Evolutionary conservation across 2,113 vertebrate species (phyloP).

Genomic region (Zosterops lateralis): DNA sequence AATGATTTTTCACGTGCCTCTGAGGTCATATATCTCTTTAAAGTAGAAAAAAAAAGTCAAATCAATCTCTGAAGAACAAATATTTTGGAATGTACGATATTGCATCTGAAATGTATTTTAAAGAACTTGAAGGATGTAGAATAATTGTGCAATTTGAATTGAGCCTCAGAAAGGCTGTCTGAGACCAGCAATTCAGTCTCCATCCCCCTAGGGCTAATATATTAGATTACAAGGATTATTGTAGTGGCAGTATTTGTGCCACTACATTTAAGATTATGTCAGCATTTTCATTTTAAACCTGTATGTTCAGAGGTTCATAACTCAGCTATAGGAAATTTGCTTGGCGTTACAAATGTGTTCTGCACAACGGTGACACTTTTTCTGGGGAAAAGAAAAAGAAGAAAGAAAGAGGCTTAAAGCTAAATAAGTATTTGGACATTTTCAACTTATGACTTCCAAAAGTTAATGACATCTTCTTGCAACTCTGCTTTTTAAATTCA

Average conservation of each 20-base stretch:
- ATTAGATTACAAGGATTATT: constrained; percentile 59
- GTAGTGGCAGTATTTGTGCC: constrained; percentile 44
- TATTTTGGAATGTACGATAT: constrained; percentile 17
- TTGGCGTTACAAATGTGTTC: neutral
- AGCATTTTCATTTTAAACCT: constrained; percentile 59
- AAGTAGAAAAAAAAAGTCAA: neutral
- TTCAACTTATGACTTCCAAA: neutral
- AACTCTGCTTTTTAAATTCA: neutral
- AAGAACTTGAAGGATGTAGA: constrained; percentile 32
- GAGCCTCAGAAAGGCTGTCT: constrained; percentile 37
- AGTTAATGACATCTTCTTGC: neutral
- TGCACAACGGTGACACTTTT: neutral
- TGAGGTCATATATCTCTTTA: constrained; percentile 49
- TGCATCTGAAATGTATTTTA: constrained; percentile 46
- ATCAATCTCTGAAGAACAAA: constrained; percentile 51
- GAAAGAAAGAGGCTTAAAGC: neutral
- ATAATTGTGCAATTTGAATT: constrained; percentile 51
- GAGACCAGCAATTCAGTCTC: constrained; percentile 27
- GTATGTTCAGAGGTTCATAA: constrained; percentile 45
- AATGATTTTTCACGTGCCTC: constrained; percentile 60
- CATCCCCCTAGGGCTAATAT: constrained; percentile 42
- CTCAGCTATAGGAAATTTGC: constrained; percentile 41
- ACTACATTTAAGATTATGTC: constrained; percentile 52
- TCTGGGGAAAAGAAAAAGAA: neutral
- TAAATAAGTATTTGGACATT: neutral